Conservation (phyloP, 2,797 vertebrate genomes). For the Cuculus canorus region DNA sequence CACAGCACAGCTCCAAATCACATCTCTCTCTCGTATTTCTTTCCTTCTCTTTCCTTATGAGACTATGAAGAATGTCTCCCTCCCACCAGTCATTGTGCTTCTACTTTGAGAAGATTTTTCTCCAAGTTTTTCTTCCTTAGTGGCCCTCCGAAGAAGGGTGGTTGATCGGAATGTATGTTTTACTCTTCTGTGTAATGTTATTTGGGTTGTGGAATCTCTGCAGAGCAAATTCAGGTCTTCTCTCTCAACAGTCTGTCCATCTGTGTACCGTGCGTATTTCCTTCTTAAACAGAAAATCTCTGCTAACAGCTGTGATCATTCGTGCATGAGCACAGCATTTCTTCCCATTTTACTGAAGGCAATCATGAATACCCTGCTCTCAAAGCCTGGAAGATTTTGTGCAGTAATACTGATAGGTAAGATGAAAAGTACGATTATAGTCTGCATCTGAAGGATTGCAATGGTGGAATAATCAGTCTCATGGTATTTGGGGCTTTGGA, state of each 20-base stretch:
- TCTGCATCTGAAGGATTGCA: not conserved
- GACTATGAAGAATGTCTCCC: not conserved
- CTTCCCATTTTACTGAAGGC: not conserved
- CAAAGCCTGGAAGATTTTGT: not conserved
- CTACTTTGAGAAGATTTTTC: not conserved
- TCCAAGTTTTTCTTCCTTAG: not conserved
- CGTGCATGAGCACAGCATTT: not conserved
- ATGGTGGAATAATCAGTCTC: not conserved
- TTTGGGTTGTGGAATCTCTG: not conserved
- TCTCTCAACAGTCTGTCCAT: not conserved
- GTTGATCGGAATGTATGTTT: not conserved
- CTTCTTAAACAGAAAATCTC: conserved; percentile 2
- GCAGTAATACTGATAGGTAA: not conserved
- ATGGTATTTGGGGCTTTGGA: not conserved
- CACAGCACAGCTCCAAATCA: not conserved
- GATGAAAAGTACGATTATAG: not conserved
- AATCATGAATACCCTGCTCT: not conserved
- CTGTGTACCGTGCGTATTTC: not conserved
- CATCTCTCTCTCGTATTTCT: not conserved
- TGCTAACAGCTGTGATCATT: conserved; percentile 2
- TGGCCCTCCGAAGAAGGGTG: not conserved
- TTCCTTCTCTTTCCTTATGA: not conserved
- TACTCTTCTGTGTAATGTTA: not conserved
- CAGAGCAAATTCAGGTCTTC: not conserved
- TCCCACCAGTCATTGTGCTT: not conserved